Percentiles rank a stretch among this genome's conserved stretches.
Conservation (phyloP, 2,113 vertebrate genomes). For the Burhinus oedicnemus region DNA sequence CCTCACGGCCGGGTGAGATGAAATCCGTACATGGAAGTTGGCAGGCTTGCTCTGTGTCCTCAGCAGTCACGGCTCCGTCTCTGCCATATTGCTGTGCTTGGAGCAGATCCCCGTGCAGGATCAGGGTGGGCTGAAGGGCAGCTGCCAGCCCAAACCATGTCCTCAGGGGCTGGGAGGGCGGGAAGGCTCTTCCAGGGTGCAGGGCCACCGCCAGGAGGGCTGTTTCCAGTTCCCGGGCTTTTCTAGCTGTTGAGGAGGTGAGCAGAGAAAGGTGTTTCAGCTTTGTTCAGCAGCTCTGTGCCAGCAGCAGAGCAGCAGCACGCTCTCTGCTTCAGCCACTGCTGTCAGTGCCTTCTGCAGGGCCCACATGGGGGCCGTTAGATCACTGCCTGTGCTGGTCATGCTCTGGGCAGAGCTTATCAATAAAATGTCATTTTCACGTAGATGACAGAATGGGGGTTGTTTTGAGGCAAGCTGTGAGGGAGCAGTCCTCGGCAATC, state of each 20-base stretch:
- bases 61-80: background rate
- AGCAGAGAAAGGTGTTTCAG: background rate
- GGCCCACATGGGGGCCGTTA: background rate
- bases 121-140: background rate
- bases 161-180: background rate
- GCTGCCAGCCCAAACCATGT: background rate
- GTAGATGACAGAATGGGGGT: background rate
- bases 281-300: background rate
- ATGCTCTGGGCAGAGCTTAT: background rate
- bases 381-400: background rate
- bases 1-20: accelerated
- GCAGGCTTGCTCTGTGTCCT: background rate
- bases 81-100: background rate
- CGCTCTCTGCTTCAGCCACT: background rate
- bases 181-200: background rate
- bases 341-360: background rate
- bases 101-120: background rate
- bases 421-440: background rate
- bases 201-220: background rate
- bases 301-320: background rate
- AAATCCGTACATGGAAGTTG: accelerated
- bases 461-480: background rate
- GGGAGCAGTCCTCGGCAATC: background rate
- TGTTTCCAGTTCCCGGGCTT: background rate
- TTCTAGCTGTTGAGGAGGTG: background rate